Percentiles rank a stretch among this genome's conserved stretches.
Evolutionary conservation across 2,888 invertebrate species (phyloP).

Genomic region (Hirudinaria manillensis): DNA sequence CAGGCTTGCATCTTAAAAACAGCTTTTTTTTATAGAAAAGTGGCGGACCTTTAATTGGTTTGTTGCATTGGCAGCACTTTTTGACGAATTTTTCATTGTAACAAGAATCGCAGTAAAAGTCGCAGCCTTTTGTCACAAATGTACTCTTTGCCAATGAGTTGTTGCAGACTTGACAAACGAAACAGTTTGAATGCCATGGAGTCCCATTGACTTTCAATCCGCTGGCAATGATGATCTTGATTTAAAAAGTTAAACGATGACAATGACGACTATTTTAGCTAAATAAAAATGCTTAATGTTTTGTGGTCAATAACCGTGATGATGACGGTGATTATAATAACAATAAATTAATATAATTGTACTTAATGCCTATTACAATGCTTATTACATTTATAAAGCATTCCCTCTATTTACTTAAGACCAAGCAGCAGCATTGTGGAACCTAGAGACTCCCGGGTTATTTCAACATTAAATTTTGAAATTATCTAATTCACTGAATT

Average conservation of each 20-base stretch:
- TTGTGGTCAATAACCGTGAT: no score
- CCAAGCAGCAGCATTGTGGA: no score
- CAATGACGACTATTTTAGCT: not conserved
- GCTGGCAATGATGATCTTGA: constrained; percentile 22
- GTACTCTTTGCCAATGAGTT: not conserved
- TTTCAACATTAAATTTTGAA: no score
- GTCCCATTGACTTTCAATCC: constrained; percentile 16
- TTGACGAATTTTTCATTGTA: constrained; percentile 14
- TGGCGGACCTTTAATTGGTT: constrained; percentile 5
- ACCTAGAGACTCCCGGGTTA: no score
- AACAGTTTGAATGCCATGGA: constrained; percentile 23
- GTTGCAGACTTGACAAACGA: constrained; percentile 26
- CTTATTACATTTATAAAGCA: no score
- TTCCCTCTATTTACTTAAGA: no score
- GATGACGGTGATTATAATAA: no score
- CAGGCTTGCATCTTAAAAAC: not conserved
- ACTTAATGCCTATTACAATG: no score
- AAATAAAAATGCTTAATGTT: no score
- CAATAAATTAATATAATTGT: no score
- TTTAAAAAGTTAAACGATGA: not conserved
- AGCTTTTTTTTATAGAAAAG: not conserved
- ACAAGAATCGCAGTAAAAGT: constrained; percentile 11
- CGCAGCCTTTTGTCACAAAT: constrained; percentile 10
- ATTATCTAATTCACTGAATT: no score
- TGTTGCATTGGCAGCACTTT: constrained; percentile 10